phyloP scores from a whole-genome alignment of 2,888 invertebrate genomes.

The Spilarctia lutea region DNA sequence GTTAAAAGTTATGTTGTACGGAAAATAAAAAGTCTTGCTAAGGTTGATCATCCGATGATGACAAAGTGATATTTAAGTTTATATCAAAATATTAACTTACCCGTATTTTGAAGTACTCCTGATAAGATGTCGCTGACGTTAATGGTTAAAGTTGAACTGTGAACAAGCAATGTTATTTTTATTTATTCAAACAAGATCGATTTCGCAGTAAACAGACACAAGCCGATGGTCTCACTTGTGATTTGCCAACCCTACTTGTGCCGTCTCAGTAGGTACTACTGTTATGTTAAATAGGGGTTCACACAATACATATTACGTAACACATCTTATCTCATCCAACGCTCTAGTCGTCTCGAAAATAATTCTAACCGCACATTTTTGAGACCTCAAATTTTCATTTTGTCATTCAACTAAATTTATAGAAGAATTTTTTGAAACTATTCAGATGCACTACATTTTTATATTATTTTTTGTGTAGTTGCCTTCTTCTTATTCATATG shows the following conservation, averaged over 20 bases:
- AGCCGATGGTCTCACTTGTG: not conserved
- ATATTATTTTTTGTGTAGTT: not conserved
- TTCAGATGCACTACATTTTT: slow-evolving; percentile 17
- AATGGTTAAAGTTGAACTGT: slow-evolving; percentile 67
- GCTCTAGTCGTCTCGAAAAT: slow-evolving; percentile 2
- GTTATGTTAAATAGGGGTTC: not conserved
- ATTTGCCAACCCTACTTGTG: not conserved
- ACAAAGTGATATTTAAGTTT: slow-evolving; percentile 63
- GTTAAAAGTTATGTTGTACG: slow-evolving; percentile 56
- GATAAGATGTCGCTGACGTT: slow-evolving; percentile 64
- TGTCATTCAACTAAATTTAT: slow-evolving; percentile 7
- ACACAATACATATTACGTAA: not conserved
- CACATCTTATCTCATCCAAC: not conserved
- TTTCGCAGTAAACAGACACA: not conserved
- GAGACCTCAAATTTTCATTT: slow-evolving; percentile 3
- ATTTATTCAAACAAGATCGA: not conserved
- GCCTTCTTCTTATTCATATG: not conserved
- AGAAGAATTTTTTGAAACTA: slow-evolving; percentile 10
- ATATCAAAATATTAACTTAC: slow-evolving; percentile 63
- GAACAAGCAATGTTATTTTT: slow-evolving; percentile 53
- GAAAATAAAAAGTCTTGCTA: slow-evolving; percentile 31
- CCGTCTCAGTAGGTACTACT: not conserved
- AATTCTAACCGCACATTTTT: slow-evolving; percentile 5
- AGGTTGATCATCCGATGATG: slow-evolving; percentile 55
- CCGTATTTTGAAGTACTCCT: slow-evolving; percentile 57